Evolutionary conservation across 2,888 invertebrate genomes (phyloP).

Genomic region (Caenorhabditis becei): DNA sequence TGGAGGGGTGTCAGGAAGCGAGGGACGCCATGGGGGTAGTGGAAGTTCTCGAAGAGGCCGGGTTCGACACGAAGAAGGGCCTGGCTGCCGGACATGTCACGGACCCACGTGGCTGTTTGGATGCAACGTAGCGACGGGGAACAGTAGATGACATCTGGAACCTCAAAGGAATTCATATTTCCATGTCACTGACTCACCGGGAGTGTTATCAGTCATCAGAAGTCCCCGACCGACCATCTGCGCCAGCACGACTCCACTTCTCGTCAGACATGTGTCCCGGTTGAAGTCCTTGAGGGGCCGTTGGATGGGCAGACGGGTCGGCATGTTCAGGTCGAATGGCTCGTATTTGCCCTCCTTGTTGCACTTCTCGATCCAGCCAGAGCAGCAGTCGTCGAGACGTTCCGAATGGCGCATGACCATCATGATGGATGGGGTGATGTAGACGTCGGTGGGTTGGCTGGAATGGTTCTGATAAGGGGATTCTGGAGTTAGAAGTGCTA

Average conservation of each 20-base stretch:
- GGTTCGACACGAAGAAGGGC: constrained; percentile 70
- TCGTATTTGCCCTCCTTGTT: constrained; percentile 55
- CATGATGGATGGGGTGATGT: constrained; percentile 46
- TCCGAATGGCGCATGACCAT: constrained; percentile 73
- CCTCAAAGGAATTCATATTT: too few relatives aligned
- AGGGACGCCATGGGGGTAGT: constrained; percentile 65
- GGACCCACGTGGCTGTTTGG: constrained; percentile 72
- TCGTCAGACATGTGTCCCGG: constrained; percentile 72
- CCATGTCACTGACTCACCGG: constrained; percentile 58
- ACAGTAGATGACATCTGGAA: constrained; percentile 72
- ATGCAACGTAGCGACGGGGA: constrained; percentile 76
- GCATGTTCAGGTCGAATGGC: constrained; percentile 68
- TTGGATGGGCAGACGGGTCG: constrained; percentile 63
- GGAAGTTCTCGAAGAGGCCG: constrained; percentile 73
- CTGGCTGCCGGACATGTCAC: constrained; percentile 50
- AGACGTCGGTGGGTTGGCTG: constrained; percentile 29
- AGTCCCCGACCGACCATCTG: constrained; percentile 72
- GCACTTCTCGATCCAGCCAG: constrained; percentile 63
- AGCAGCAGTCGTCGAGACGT: constrained; percentile 68
- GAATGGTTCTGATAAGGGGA: not conserved
- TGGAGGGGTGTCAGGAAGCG: constrained; percentile 56
- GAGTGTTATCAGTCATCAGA: constrained; percentile 54
- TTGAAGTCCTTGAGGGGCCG: constrained; percentile 66
- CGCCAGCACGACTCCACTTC: constrained; percentile 69
- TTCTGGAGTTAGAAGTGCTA: too few relatives aligned